A percentile compares a stretch with the other conserved stretches of the same genome.
Evolutionary conservation across 1,140 invertebrate species (phyloP).

Genomic region (Trichomalopsis sarcophagae): DNA sequence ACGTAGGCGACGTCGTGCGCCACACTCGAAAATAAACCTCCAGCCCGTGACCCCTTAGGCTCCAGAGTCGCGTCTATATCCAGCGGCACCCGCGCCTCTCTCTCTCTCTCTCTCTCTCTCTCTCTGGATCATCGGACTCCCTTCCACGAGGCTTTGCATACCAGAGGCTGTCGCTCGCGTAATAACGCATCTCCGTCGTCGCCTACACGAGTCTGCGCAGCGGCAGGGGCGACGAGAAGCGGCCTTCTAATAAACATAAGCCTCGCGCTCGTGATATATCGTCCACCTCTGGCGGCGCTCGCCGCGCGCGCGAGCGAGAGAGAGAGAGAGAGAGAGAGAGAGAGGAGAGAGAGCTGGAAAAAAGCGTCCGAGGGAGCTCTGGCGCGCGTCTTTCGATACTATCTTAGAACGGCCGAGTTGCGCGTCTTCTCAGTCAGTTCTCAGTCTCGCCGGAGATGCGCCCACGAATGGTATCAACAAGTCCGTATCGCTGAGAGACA

Average conservation of each 20-base stretch:
- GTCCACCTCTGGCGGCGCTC: too few species aligned
- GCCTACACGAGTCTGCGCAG: not conserved
- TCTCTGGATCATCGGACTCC: not conserved
- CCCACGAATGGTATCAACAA: slow-evolving; percentile 55
- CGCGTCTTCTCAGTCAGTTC: slow-evolving; percentile 31
- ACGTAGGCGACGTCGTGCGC: not conserved
- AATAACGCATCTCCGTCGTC: not conserved
- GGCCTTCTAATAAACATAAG: slow-evolving; percentile 44
- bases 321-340: too few species aligned
- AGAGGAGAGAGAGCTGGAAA: slow-evolving; percentile 59
- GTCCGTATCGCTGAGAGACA: not conserved
- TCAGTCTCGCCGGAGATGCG: slow-evolving; percentile 67
- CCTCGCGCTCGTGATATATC: slow-evolving; percentile 26
- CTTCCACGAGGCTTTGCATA: not conserved
- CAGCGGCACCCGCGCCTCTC: too few species aligned
- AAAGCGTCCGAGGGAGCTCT: slow-evolving; percentile 58
- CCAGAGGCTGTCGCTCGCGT: not conserved
- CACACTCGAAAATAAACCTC: not conserved
- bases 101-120: too few species aligned
- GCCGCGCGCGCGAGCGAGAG: too few species aligned
- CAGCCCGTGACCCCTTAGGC: not conserved
- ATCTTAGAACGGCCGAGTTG: slow-evolving; percentile 25
- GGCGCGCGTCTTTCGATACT: slow-evolving; percentile 56
- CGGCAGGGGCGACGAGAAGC: not conserved
- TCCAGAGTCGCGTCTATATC: not conserved